Percentiles rank a stretch among this genome's conserved stretches.
These are phyloP conservation scores for Bugulina stolonifera DNA, from an alignment of 2,888 invertebrate genomes.

Conservation along the genomic window DNA sequence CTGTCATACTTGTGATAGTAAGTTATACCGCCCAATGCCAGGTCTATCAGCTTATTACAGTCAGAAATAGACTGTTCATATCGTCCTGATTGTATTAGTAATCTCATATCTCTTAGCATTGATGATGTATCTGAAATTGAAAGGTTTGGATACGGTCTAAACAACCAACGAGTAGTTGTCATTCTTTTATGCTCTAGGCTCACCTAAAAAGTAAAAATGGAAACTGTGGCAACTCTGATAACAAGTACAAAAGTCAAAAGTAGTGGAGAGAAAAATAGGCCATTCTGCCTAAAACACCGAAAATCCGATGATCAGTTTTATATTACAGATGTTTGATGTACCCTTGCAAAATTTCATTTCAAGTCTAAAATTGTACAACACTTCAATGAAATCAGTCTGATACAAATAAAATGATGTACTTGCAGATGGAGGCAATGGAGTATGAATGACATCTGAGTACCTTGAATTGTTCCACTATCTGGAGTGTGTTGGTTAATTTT, in stretches of 20 bases:
- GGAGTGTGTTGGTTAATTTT: constrained; percentile 69
- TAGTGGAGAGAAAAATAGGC: too few relatives aligned
- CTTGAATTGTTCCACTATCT: constrained; percentile 66
- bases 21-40: constrained; percentile 66
- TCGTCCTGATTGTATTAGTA: constrained; percentile 35
- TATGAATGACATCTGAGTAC: too few relatives aligned
- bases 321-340: too few relatives aligned
- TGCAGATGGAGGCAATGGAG: too few relatives aligned
- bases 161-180: constrained; percentile 45
- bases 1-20: constrained; percentile 86
- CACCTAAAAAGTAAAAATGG: constrained; percentile 39
- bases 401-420: too few relatives aligned
- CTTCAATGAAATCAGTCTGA: too few relatives aligned
- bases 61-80: constrained; percentile 39
- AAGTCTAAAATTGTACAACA: too few relatives aligned
- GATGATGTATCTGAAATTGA: background rate
- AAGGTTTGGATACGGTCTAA: constrained; percentile 40
- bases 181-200: constrained; percentile 61
- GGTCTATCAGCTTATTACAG: constrained; percentile 58
- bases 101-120: constrained; percentile 32
- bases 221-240: too few relatives aligned
- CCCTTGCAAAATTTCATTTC: too few relatives aligned
- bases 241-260: too few relatives aligned
- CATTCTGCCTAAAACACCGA: too few relatives aligned
- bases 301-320: too few relatives aligned